These are phyloP conservation scores for Antechinus stuartii DNA, from an alignment of 2,113 vertebrate genomes.

Conservation along the genomic window DNA sequence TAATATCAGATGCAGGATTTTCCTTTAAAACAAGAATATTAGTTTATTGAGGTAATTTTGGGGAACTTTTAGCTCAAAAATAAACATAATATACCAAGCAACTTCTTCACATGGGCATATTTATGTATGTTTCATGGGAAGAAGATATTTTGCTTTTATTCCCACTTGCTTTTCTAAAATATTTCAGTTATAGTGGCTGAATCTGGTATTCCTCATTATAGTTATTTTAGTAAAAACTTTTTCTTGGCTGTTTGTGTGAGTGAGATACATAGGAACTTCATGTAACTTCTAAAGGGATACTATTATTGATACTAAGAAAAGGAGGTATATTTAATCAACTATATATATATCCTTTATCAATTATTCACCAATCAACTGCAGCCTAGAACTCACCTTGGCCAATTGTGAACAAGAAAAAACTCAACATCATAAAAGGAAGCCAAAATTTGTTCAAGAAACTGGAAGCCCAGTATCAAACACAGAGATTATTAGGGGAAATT, in stretches of 20 bases:
- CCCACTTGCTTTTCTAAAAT: neutral
- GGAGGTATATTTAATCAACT: neutral
- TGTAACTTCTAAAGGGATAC: neutral
- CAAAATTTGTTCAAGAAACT: neutral
- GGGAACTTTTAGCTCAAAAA: neutral
- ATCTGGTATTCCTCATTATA: neutral
- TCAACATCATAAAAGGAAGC: neutral
- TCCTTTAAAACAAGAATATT: neutral
- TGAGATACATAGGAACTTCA: neutral
- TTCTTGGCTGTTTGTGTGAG: neutral
- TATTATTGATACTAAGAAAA: neutral
- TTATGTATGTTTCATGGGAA: neutral
- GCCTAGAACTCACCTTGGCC: neutral
- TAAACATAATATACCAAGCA: neutral
- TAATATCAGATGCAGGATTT: neutral
- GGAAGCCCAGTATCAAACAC: neutral
- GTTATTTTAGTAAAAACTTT: neutral
- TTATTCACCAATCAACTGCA: neutral
- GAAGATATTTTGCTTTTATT: constrained; percentile 1
- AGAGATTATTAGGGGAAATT: neutral
- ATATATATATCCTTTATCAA: neutral
- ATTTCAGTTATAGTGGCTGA: neutral
- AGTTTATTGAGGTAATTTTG: neutral
- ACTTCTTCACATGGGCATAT: neutral
- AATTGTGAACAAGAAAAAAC: neutral